A percentile compares a stretch with the other conserved stretches of the same genome.
phyloP scores from a whole-genome alignment of 2,888 invertebrate genomes.

The Eurois occulta region DNA sequence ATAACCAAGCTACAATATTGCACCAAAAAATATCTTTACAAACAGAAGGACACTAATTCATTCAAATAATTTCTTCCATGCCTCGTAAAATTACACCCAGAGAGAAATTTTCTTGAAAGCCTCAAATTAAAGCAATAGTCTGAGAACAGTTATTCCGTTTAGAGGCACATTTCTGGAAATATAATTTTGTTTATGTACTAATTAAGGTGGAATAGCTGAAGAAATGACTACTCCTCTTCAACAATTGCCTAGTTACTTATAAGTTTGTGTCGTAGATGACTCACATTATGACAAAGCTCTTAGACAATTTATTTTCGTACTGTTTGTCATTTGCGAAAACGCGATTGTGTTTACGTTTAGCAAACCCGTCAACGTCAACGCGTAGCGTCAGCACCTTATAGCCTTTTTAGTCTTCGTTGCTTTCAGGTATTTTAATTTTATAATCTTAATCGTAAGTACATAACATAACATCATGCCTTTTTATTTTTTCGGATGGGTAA shows the following conservation, averaged over 20 bases:
- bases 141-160: slow-evolving; percentile 42
- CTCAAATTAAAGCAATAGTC: slow-evolving; percentile 51
- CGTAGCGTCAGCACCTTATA: background rate
- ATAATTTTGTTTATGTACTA: slow-evolving; percentile 60
- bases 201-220: slow-evolving; percentile 35
- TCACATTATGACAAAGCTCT: background rate
- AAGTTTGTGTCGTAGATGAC: background rate
- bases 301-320: background rate
- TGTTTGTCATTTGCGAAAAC: background rate
- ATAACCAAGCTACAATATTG: slow-evolving; percentile 9
- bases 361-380: background rate
- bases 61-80: slow-evolving; percentile 39
- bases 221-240: slow-evolving; percentile 16
- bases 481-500: too few species aligned
- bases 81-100: slow-evolving; percentile 31
- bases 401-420: background rate
- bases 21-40: slow-evolving; percentile 34
- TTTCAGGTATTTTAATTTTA: background rate
- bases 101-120: slow-evolving; percentile 44
- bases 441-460: background rate
- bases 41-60: slow-evolving; percentile 46
- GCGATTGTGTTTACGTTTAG: background rate
- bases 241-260: slow-evolving; percentile 8
- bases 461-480: too few species aligned
- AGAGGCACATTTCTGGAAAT: slow-evolving; percentile 41